Conservation (phyloP, 2,888 invertebrate genomes). For the Phytoseiulus persimilis region DNA sequence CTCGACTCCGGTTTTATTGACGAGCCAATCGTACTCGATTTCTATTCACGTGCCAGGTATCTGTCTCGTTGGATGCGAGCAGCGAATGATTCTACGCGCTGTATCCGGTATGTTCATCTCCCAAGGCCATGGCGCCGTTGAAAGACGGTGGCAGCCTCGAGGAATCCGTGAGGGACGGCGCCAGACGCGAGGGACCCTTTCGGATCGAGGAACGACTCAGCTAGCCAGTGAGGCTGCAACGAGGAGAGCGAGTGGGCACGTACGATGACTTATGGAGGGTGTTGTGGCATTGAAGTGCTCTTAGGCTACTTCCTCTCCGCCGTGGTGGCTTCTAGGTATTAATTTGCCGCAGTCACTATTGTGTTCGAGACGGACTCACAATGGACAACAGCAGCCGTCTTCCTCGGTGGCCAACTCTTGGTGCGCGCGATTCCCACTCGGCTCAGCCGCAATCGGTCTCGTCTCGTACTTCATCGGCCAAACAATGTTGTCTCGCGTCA, state of each 20-base stretch:
- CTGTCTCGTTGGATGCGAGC: not conserved
- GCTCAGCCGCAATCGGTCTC: no score
- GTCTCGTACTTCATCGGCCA: no score
- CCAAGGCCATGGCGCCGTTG: not conserved
- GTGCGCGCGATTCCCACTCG: not conserved
- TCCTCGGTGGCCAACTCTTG: not conserved
- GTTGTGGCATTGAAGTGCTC: slow-evolving; percentile 31
- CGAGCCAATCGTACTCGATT: not conserved
- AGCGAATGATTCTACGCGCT: not conserved
- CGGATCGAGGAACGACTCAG: not conserved
- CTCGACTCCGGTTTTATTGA: not conserved
- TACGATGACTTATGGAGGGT: slow-evolving; percentile 35
- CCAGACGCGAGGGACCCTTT: not conserved
- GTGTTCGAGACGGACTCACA: not conserved
- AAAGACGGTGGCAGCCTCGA: not conserved
- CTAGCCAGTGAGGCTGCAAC: no score
- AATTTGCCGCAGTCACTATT: not conserved
- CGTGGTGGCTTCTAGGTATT: not conserved
- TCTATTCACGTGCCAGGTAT: not conserved
- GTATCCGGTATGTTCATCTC: not conserved
- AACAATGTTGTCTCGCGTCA: no score
- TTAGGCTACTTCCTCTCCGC: slow-evolving; percentile 7
- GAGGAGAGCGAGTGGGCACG: not conserved
- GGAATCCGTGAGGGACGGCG: not conserved
- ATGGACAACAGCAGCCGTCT: not conserved